Percentiles rank a stretch among this genome's conserved stretches.
Evolutionary conservation across 2,888 invertebrate genomes (phyloP).

Genomic region (Diaperis boleti): DNA sequence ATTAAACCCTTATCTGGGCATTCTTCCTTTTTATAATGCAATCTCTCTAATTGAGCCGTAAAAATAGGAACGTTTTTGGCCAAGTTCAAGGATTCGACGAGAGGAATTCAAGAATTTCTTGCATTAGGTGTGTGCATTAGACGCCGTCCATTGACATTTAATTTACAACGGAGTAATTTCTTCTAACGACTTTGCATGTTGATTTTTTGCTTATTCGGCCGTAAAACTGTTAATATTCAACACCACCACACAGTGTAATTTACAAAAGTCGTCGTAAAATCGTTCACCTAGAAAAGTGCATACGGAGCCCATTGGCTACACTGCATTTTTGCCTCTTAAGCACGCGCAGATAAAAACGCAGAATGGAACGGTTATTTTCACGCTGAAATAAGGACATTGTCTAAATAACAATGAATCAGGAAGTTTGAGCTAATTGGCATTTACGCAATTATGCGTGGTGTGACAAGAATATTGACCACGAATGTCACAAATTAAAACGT

Average conservation of each 20-base stretch:
- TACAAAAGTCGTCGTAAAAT: slow-evolving; percentile 2
- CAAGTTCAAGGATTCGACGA: slow-evolving; percentile 6
- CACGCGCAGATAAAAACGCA: too few relatives aligned
- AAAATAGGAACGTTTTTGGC: slow-evolving; percentile 16
- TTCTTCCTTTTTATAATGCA: slow-evolving; percentile 21
- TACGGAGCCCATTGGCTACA: too few relatives aligned
- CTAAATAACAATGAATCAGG: too few relatives aligned
- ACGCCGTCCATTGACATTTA: slow-evolving; percentile 20
- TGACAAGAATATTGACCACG: too few relatives aligned
- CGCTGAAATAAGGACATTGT: too few relatives aligned
- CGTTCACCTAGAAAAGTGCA: background rate
- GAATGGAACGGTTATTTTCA: too few relatives aligned
- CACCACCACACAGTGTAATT: slow-evolving; percentile 5
- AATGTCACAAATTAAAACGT: too few relatives aligned
- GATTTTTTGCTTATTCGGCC: slow-evolving; percentile 14
- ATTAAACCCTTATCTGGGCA: slow-evolving; percentile 13
- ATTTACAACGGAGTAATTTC: slow-evolving; percentile 12
- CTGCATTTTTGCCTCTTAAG: background rate
- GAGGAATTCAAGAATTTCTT: slow-evolving; percentile 2
- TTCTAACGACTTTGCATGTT: slow-evolving; percentile 12
- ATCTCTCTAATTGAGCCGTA: slow-evolving; percentile 27
- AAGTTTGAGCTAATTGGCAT: too few relatives aligned
- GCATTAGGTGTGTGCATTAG: slow-evolving; percentile 5
- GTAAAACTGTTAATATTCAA: slow-evolving; percentile 15
- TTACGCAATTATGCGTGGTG: too few relatives aligned